A percentile compares a stretch with the other conserved stretches of the same genome.
These are phyloP conservation scores for Pagetopsis macropterus DNA, from an alignment of 2,797 vertebrate species.

Conservation along the genomic window DNA sequence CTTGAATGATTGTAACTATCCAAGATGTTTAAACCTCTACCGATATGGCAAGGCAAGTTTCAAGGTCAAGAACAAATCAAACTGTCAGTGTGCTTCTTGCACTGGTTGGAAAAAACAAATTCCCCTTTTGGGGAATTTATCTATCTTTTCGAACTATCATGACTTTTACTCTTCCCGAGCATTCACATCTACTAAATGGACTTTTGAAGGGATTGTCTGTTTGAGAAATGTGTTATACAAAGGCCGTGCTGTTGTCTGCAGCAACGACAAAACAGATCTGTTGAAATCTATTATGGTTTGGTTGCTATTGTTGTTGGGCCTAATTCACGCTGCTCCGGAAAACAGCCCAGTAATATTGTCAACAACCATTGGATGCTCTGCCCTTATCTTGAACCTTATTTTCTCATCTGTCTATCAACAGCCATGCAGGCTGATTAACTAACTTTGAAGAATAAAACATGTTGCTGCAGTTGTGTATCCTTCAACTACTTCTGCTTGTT, in stretches of 20 bases:
- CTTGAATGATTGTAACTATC: slow-evolving; percentile 8
- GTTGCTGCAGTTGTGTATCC: background rate
- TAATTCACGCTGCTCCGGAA: background rate
- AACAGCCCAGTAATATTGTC: slow-evolving; percentile 21
- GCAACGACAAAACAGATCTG: background rate
- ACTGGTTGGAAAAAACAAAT: slow-evolving; percentile 3
- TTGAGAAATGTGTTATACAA: background rate
- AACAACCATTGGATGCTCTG: slow-evolving; percentile 21
- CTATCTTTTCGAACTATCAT: background rate
- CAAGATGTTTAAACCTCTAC: background rate
- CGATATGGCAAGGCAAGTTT: too few species aligned
- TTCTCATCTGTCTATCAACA: background rate
- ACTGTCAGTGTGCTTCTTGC: background rate
- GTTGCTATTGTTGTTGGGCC: background rate
- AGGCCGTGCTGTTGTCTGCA: background rate
- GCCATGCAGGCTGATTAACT: slow-evolving; percentile 14
- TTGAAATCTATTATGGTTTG: background rate
- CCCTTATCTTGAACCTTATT: slow-evolving; percentile 34
- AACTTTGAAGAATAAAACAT: background rate
- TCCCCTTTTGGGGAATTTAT: slow-evolving; percentile 2
- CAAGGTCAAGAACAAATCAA: background rate
- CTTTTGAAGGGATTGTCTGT: background rate
- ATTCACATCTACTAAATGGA: too few species aligned
- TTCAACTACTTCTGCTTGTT: background rate
- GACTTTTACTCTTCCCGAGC: background rate